A percentile compares a stretch with the other conserved stretches of the same genome.
These are phyloP conservation scores for Chrysopa pallens DNA, from an alignment of 1,140 invertebrate genomes.

Conservation along the genomic window DNA sequence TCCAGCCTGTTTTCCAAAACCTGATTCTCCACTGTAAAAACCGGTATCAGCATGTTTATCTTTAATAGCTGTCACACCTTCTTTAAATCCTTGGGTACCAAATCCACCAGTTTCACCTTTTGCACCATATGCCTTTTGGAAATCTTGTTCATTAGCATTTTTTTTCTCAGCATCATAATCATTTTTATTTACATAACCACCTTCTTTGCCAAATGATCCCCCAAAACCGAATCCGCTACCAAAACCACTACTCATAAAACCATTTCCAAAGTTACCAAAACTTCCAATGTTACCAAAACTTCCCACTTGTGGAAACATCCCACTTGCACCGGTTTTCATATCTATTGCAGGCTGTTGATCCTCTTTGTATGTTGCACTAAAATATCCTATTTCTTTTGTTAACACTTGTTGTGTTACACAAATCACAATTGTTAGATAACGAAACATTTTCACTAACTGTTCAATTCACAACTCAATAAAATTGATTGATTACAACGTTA, in stretches of 20 bases:
- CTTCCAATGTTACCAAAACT: not conserved
- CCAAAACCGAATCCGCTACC: not conserved
- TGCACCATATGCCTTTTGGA: conserved; percentile 30
- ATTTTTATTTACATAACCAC: conserved; percentile 30
- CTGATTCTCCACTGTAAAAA: conserved; percentile 31
- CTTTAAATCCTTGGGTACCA: conserved; percentile 29
- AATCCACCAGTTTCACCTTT: conserved; percentile 28
- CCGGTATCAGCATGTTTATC: conserved; percentile 32
- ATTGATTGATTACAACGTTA: too few species aligned
- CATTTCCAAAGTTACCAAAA: not conserved
- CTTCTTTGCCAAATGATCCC: conserved; percentile 9
- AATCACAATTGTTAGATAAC: too few species aligned
- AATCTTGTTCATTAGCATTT: conserved; percentile 28
- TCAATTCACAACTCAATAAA: too few species aligned
- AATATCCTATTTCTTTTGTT: too few species aligned
- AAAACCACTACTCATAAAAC: too few species aligned
- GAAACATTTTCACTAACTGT: too few species aligned
- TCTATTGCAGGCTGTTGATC: too few species aligned
- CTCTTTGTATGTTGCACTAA: too few species aligned
- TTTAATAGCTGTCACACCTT: conserved; percentile 26
- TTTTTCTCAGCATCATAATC: conserved; percentile 32
- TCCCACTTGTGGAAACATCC: conserved; percentile 3
- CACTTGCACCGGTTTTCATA: not conserved
- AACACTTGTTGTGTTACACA: too few species aligned
- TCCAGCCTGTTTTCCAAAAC: conserved; percentile 31